These are phyloP conservation scores for Brachionus calyciflorus DNA, from an alignment of 1,140 invertebrate species.

Conservation along the genomic window DNA sequence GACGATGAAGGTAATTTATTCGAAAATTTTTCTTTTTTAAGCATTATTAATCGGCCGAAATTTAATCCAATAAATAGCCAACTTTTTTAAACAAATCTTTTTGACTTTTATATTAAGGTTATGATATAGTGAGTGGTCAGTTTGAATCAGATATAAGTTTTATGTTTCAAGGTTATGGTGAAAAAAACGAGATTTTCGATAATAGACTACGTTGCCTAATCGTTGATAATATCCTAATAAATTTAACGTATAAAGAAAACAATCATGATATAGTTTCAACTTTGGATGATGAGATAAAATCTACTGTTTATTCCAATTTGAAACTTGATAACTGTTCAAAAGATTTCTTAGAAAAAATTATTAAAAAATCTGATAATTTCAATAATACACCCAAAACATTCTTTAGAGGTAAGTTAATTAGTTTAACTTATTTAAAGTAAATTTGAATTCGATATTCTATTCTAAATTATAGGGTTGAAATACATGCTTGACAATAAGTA, in stretches of 20 bases:
- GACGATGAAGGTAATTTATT: not conserved
- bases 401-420: not conserved
- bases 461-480: not conserved
- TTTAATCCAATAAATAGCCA: too few relatives aligned
- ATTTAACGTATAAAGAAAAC: not conserved
- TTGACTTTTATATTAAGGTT: not conserved
- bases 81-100: not conserved
- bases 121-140: not conserved
- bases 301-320: not conserved
- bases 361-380: not conserved
- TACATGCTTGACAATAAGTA: not conserved
- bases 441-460: not conserved
- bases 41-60: too few relatives aligned
- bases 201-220: not conserved
- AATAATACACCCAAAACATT: not conserved
- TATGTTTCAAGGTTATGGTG: not conserved
- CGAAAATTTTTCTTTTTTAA: too few relatives aligned
- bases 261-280: not conserved
- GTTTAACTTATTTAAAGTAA: not conserved
- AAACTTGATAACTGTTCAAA: not conserved
- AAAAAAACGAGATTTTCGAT: not conserved
- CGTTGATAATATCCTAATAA: not conserved
- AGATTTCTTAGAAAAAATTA: not conserved
- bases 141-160: not conserved
- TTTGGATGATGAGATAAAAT: not conserved